Percentiles rank a stretch among this genome's conserved stretches.
These are phyloP conservation scores for Lindbergichthys nudifrons DNA, from an alignment of 2,797 vertebrate species.

Conservation along the genomic window DNA sequence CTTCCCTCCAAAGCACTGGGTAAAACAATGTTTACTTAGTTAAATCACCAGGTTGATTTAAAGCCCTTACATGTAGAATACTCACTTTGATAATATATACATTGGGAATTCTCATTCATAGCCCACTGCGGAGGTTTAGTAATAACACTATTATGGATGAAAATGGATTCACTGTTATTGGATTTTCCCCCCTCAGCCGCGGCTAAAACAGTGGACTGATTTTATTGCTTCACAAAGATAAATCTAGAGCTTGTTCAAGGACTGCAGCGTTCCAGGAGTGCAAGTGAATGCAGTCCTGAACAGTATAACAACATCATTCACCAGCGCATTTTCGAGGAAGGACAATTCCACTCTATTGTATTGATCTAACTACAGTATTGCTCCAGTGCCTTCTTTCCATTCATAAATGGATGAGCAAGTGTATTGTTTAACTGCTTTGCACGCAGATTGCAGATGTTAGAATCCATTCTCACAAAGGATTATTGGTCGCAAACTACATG, in stretches of 20 bases:
- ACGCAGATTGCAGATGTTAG: conserved; percentile 4
- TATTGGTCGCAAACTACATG: background rate
- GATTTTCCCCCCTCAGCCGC: background rate
- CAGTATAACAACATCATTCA: conserved; percentile 19
- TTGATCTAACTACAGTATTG: conserved; percentile 31
- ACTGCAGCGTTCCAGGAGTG: too few relatives aligned
- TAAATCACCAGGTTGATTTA: background rate
- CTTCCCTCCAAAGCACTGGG: conserved; percentile 9
- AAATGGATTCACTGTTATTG: background rate
- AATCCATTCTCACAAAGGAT: conserved; percentile 5
- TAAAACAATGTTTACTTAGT: background rate
- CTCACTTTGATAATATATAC: too few relatives aligned
- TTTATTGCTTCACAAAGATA: conserved; percentile 19
- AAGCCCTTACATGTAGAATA: too few relatives aligned
- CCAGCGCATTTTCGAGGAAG: background rate
- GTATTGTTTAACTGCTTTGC: conserved; percentile 1
- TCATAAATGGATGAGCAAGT: conserved; percentile 15
- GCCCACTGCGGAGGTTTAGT: background rate
- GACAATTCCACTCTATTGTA: conserved; percentile 20
- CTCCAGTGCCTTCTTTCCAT: conserved; percentile 15
- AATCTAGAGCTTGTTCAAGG: conserved; percentile 6
- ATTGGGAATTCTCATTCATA: too few relatives aligned
- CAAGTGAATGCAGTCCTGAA: conserved; percentile 15
- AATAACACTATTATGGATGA: background rate
- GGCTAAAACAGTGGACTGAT: background rate